Conservation (phyloP, 2,797 vertebrate species). For the Enteromius viviparus region DNA sequence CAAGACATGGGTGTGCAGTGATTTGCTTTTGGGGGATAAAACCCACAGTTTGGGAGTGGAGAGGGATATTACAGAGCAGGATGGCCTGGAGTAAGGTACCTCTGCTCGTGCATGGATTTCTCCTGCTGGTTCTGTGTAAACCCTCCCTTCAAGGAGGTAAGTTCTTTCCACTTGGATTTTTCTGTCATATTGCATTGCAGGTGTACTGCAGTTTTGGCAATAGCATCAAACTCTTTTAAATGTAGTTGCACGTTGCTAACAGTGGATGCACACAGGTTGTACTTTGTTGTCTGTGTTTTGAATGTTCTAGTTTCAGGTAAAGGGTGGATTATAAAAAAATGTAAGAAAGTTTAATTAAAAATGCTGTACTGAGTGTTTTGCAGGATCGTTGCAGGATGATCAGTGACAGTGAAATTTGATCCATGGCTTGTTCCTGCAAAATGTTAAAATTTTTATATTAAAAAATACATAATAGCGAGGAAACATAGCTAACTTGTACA, state of each 20-base stretch:
- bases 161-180: slow-evolving; percentile 56
- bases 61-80: slow-evolving; percentile 88
- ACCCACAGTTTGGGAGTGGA: slow-evolving; percentile 80
- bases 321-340: not conserved
- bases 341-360: not conserved
- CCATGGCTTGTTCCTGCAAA: not conserved
- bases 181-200: slow-evolving; percentile 29
- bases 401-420: not conserved
- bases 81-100: slow-evolving; percentile 86
- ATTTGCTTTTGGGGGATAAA: slow-evolving; percentile 91
- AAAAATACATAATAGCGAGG: not conserved
- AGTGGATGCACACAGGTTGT: slow-evolving; percentile 1
- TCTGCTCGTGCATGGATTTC: slow-evolving; percentile 81
- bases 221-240: slow-evolving; percentile 2
- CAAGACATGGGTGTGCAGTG: slow-evolving; percentile 80
- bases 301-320: not conserved
- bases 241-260: not conserved
- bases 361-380: not conserved
- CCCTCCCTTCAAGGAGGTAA: slow-evolving; percentile 93
- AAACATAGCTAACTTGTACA: not conserved
- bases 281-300: not conserved
- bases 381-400: not conserved
- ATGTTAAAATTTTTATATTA: not conserved
- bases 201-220: slow-evolving; percentile 34
- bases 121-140: slow-evolving; percentile 84